Base-by-base conservation (phyloP, 37 sponge, comb jelly and placozoan species). In the Dysidea cf. avara region DNA sequence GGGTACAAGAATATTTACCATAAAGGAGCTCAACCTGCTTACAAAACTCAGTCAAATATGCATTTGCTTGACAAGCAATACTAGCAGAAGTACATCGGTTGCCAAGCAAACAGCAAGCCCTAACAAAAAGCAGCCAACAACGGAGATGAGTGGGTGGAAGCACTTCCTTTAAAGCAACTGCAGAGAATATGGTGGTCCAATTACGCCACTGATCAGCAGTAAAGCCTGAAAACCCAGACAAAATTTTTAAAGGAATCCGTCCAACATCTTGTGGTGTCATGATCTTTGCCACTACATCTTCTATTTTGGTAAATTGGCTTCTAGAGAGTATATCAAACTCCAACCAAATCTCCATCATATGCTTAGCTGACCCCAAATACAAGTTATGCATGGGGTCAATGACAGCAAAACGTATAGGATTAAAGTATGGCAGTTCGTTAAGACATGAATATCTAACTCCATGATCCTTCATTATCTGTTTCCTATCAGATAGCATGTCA, bases 151-250 rank as follows among this genome's bases (percentile, higher is more conserved):
- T 33, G 3, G 26, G 29, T 18, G 74, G 63, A 6, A 79, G 33
- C 22, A 70, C 13, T 9, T 35, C 51, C 26, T 79, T 68, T 13
- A 84, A 31, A 20, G 38, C 61, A 29, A 53, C 7, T 26, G n/a
- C n/a, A n/a, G n/a, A n/a, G n/a, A n/a, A n/a, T n/a, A n/a, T n/a
- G n/a, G n/a, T n/a, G n/a, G n/a, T 72, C 79, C 86, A 85, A 30
- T 71, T 70, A 17, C 28, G 60, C 86, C 86, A 85, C 39, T 86
- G 86, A 0, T 79, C 79, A 26, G 86, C 86, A 37, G 81, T 86
- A 26, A 86, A 78, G 21, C 70, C 78, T 71, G 58, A 48, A 25
- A 75, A 75, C 11, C 46, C 61, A 39, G 75, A 84, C 29, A 38
- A 39, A 25, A 84, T 77, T 56, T 78, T 84, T n/a, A 12, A 47